Conservation (phyloP, 1,140 invertebrate species). For the Drosophila navojoa region DNA sequence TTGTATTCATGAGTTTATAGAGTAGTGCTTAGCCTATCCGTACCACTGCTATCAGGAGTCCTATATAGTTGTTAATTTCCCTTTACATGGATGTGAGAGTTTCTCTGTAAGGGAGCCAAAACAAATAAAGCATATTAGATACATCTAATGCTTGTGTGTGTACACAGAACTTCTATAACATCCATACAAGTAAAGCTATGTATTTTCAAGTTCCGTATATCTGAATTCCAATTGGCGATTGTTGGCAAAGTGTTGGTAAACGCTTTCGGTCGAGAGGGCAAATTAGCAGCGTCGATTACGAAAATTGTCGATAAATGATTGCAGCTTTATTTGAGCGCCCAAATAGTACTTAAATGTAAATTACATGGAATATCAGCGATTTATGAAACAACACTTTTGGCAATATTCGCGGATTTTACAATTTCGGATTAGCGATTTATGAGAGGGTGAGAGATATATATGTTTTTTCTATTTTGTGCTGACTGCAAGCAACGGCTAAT, state of each 20-base stretch:
- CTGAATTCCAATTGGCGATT: background rate
- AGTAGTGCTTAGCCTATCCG: no score
- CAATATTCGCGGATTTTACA: background rate
- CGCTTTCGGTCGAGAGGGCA: background rate
- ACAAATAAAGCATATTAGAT: conserved; percentile 48
- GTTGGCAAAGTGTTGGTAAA: background rate
- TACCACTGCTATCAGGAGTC: background rate
- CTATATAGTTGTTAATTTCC: conserved; percentile 31
- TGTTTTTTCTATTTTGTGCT: background rate
- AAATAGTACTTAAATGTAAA: no score
- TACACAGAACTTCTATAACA: no score
- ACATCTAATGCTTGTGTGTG: background rate
- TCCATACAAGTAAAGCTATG: no score
- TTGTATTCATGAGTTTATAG: no score
- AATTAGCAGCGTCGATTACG: background rate
- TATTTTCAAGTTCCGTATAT: no score
- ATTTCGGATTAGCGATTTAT: background rate
- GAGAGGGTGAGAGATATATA: background rate
- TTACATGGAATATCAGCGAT: background rate
- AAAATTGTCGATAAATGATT: background rate
- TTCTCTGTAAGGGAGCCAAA: conserved; percentile 29
- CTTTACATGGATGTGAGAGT: conserved; percentile 55
- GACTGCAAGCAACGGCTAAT: conserved; percentile 47
- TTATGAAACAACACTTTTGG: background rate
- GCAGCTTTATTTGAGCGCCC: background rate